Percentiles rank a stretch among this genome's conserved stretches.
Conservation (phyloP, 2,888 invertebrate species). For the Philopedon plagiatum region DNA sequence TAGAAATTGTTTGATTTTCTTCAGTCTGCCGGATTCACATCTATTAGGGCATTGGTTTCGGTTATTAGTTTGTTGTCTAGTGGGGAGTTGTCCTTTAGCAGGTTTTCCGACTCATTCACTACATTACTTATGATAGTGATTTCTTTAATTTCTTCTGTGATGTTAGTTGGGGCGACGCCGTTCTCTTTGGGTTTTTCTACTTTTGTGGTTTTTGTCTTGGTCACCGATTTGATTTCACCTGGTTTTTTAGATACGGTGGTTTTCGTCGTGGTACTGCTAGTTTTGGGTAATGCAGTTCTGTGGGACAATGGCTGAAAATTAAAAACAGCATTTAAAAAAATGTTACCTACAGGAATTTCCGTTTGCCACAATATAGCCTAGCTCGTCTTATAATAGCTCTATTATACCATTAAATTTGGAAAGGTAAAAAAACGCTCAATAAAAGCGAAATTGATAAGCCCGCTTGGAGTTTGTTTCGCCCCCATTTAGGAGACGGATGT, state of each 20-base stretch:
- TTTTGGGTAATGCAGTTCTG: slow-evolving; percentile 48
- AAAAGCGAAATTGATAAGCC: no score
- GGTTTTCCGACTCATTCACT: slow-evolving; percentile 57
- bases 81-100: slow-evolving; percentile 67
- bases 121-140: slow-evolving; percentile 55
- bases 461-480: no score
- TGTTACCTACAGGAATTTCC: no score
- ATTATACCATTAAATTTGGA: no score
- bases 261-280: slow-evolving; percentile 61
- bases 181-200: slow-evolving; percentile 63
- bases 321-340: no score
- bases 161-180: slow-evolving; percentile 57
- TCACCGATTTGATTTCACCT: slow-evolving; percentile 53
- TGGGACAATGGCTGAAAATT: slow-evolving; percentile 50
- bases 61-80: slow-evolving; percentile 64
- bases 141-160: slow-evolving; percentile 59
- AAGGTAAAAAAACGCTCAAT: no score
- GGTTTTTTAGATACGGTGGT: slow-evolving; percentile 60
- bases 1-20: slow-evolving; percentile 50
- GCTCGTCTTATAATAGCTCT: no score
- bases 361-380: no score
- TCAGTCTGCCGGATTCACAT: slow-evolving; percentile 65
- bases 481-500: no score
- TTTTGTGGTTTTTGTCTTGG: slow-evolving; percentile 60
- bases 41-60: slow-evolving; percentile 58